These are phyloP conservation scores for Pyrrhosoma nymphula DNA, from an alignment of 2,888 invertebrate genomes.

Conservation along the genomic window DNA sequence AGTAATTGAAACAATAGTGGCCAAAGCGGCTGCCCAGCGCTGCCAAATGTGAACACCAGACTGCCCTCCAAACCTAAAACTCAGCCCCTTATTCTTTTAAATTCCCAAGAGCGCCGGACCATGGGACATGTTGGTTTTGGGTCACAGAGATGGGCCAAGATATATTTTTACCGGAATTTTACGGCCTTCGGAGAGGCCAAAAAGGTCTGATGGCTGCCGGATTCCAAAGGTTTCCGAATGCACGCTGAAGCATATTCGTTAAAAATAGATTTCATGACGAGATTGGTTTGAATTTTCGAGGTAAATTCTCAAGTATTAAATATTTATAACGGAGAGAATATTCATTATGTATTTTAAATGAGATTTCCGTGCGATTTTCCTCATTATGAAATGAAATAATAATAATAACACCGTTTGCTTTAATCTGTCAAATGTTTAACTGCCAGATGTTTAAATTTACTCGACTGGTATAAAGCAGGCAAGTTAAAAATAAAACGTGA, in stretches of 20 bases:
- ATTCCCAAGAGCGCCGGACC: not conserved
- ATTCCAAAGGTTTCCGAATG: not conserved
- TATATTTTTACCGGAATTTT: not conserved
- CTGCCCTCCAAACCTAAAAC: not conserved
- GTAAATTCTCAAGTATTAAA: too few species aligned
- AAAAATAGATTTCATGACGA: too few species aligned
- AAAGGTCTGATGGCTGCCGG: not conserved
- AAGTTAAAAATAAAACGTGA: too few species aligned
- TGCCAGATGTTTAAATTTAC: too few species aligned
- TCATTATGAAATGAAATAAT: too few species aligned
- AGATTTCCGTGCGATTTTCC: too few species aligned
- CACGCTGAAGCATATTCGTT: not conserved
- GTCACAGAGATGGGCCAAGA: not conserved
- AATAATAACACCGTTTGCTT: too few species aligned
- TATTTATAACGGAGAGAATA: too few species aligned
- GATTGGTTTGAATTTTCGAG: too few species aligned
- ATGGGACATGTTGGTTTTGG: not conserved
- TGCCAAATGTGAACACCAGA: not conserved
- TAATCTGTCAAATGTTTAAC: too few species aligned
- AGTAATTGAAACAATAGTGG: not conserved
- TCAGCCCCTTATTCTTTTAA: not conserved
- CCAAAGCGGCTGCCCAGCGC: not conserved
- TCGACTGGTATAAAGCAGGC: too few species aligned
- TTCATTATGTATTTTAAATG: too few species aligned
- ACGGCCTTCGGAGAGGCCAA: not conserved